Conservation (phyloP, 2,888 invertebrate species). For the Cosmopolites sordidus region DNA sequence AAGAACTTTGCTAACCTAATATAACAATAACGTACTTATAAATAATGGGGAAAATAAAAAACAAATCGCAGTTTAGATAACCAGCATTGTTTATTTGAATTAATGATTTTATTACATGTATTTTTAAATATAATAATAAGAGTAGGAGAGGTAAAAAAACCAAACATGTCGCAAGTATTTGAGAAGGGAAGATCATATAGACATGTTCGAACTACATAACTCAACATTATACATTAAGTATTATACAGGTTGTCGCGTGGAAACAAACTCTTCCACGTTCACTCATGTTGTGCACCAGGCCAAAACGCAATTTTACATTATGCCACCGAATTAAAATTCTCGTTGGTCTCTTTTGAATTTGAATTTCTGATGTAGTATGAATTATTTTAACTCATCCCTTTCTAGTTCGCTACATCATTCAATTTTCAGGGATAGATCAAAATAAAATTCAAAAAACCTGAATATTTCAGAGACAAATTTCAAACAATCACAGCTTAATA, state of each 20-base stretch:
- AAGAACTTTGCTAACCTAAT: too few species aligned
- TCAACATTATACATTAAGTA: background rate
- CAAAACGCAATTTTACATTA: background rate
- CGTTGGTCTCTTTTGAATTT: too few species aligned
- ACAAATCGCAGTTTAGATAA: constrained; percentile 20
- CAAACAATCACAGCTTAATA: background rate
- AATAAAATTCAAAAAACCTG: too few species aligned
- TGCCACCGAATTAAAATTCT: background rate
- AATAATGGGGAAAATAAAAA: constrained; percentile 8
- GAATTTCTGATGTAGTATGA: too few species aligned
- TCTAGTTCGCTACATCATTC: too few species aligned
- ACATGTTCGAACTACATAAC: constrained; percentile 16
- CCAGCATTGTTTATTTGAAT: constrained; percentile 29
- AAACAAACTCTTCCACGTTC: background rate
- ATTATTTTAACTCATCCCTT: too few species aligned
- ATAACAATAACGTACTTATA: too few species aligned
- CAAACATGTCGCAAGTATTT: constrained; percentile 19
- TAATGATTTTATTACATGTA: constrained; percentile 23
- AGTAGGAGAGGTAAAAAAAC: constrained; percentile 22
- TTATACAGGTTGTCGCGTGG: background rate
- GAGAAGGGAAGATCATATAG: constrained; percentile 21
- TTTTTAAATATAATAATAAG: constrained; percentile 19
- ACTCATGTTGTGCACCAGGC: constrained; percentile 7
- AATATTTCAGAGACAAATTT: too few species aligned
- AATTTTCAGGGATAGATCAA: too few species aligned